Evolutionary conservation across 2,113 vertebrate species (phyloP).

Genomic region (Pygoscelis adeliae): DNA sequence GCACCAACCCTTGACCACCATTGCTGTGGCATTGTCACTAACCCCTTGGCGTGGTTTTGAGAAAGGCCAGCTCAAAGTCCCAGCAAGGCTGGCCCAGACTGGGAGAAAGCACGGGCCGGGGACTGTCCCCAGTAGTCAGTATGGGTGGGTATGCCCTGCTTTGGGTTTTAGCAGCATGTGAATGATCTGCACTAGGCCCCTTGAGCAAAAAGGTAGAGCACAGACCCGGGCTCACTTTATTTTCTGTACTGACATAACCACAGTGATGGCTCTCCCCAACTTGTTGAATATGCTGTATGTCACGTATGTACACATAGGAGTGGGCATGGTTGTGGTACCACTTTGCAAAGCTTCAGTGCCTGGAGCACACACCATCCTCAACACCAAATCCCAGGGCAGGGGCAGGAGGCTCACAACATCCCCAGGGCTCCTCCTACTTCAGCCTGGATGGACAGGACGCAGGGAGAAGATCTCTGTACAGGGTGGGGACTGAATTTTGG

Average conservation of each 20-base stretch:
- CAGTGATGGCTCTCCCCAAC: neutral
- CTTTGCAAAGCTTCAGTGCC: neutral
- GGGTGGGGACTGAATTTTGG: neutral
- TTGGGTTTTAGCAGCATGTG: neutral
- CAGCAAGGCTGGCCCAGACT: neutral
- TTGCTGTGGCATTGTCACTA: neutral
- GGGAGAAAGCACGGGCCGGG: neutral
- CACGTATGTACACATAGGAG: neutral
- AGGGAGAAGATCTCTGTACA: fast-evolving
- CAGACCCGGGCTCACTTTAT: neutral
- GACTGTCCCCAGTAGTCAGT: neutral
- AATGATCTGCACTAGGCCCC: neutral
- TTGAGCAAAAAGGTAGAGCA: neutral
- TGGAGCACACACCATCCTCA: neutral
- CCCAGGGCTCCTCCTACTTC: neutral
- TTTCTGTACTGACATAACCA: neutral
- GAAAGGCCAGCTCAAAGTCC: neutral
- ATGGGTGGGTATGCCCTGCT: neutral
- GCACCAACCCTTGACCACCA: neutral
- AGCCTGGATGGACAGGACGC: neutral
- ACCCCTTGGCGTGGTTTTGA: neutral
- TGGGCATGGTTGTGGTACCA: neutral
- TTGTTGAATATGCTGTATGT: neutral
- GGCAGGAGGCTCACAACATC: neutral
- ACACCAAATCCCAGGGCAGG: neutral